Percentiles rank a stretch among this genome's conserved stretches.
Evolutionary conservation across 2,888 invertebrate species (phyloP).

Genomic region (Drosophila robusta): DNA sequence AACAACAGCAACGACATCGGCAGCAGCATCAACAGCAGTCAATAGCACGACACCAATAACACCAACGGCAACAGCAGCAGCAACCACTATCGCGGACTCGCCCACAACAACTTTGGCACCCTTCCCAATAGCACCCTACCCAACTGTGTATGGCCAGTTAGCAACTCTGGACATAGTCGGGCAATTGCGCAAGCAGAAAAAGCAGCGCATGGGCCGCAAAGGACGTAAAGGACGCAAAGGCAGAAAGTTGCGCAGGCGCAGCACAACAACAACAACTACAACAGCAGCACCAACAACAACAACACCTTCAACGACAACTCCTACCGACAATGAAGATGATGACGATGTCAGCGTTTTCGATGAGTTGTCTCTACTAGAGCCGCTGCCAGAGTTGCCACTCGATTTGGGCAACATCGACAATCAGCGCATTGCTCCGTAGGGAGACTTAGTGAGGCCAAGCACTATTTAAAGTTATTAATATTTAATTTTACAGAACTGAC

Average conservation of each 20-base stretch:
- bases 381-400: constrained; percentile 56
- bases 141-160: constrained; percentile 34
- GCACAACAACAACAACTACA: constrained; percentile 35
- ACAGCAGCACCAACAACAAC: constrained; percentile 25
- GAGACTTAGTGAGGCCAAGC: constrained; percentile 23
- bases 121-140: constrained; percentile 55
- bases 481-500: not conserved
- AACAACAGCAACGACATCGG: constrained; percentile 3
- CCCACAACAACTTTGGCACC: constrained; percentile 38
- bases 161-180: constrained; percentile 10
- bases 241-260: constrained; percentile 52
- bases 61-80: constrained; percentile 22
- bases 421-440: constrained; percentile 48
- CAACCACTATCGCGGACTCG: not conserved
- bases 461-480: too few species aligned
- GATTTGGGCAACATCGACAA: constrained; percentile 63
- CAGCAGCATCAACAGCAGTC: not conserved
- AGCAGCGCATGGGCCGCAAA: constrained; percentile 42
- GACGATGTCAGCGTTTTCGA: constrained; percentile 10
- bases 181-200: constrained; percentile 18
- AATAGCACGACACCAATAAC: constrained; percentile 19
- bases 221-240: constrained; percentile 61
- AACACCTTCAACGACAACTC: constrained; percentile 17
- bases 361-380: constrained; percentile 44
- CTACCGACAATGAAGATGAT: not conserved